Evolutionary conservation across 2,888 invertebrate species (phyloP).

Genomic region (Orchestes rusci): DNA sequence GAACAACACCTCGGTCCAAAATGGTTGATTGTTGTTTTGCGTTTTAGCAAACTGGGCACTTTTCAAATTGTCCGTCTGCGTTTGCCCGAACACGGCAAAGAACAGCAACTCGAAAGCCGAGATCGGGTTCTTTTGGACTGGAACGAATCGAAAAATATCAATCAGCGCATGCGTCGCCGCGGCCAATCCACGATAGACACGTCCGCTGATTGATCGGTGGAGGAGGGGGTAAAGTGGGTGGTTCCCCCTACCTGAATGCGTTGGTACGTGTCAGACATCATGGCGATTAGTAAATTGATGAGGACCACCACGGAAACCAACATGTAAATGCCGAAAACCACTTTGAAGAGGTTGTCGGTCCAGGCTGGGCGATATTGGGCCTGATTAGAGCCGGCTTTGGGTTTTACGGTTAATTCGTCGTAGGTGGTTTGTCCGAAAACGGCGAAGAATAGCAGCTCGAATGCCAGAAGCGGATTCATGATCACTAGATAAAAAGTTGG

Average conservation of each 20-base stretch:
- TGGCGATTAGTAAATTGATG: slow-evolving; percentile 98
- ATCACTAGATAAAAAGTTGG: too few species aligned
- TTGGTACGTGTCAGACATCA: slow-evolving; percentile 99
- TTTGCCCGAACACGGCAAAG: slow-evolving; percentile 97
- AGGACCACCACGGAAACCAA: slow-evolving; percentile 97
- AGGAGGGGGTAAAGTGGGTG: too few species aligned
- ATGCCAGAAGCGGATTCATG: slow-evolving; percentile 85
- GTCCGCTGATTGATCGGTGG: slow-evolving; percentile 13
- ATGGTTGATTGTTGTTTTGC: slow-evolving; percentile 56
- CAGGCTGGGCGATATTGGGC: slow-evolving; percentile 70
- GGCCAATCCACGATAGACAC: slow-evolving; percentile 13
- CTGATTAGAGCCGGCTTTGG: slow-evolving; percentile 67
- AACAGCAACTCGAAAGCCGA: slow-evolving; percentile 96
- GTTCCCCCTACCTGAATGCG: slow-evolving; percentile 85
- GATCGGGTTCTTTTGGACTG: slow-evolving; percentile 87
- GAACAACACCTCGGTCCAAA: slow-evolving; percentile 81
- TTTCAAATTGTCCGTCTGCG: slow-evolving; percentile 73
- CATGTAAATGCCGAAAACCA: slow-evolving; percentile 95
- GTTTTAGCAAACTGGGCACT: slow-evolving; percentile 35
- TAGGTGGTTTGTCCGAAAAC: slow-evolving; percentile 91
- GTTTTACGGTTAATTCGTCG: slow-evolving; percentile 62
- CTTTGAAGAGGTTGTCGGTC: slow-evolving; percentile 82
- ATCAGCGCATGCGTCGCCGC: too few species aligned
- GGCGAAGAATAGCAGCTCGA: slow-evolving; percentile 97
- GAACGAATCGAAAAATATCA: slow-evolving; percentile 50